phyloP scores from a whole-genome alignment of 2,888 invertebrate species.

The Epsilonema sp. region DNA sequence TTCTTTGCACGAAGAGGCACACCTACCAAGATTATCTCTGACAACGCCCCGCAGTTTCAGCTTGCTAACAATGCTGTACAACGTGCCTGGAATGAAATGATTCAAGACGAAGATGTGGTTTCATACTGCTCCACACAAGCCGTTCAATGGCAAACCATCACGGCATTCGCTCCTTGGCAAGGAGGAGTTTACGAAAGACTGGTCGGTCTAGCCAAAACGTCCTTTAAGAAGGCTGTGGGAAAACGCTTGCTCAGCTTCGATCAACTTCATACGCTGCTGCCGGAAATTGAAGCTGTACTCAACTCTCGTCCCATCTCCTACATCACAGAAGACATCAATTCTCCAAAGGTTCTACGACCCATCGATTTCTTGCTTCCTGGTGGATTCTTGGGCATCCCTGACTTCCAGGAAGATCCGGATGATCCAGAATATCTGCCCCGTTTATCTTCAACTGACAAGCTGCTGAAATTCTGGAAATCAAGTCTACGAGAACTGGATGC shows the following conservation, averaged over 20 bases:
- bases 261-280: constrained; percentile 6
- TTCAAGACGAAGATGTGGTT: background rate
- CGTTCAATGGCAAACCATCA: constrained; percentile 9
- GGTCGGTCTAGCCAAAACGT: constrained; percentile 5
- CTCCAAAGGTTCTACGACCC: background rate
- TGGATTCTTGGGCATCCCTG: background rate
- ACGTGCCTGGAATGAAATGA: background rate
- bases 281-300: constrained; percentile 6
- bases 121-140: background rate
- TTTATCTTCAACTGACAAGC: background rate
- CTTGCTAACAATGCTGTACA: constrained; percentile 12
- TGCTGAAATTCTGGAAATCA: background rate
- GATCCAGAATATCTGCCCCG: background rate
- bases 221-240: constrained; percentile 8
- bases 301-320: constrained; percentile 10
- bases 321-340: constrained; percentile 4
- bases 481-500: background rate
- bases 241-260: constrained; percentile 2
- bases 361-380: background rate
- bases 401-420: background rate
- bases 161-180: constrained; percentile 7
- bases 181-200: constrained; percentile 9
- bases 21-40: constrained; percentile 16
- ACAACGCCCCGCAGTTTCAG: constrained; percentile 30
- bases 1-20: constrained; percentile 24